phyloP scores from a whole-genome alignment of 2,797 vertebrate genomes.

The Artibeus jamaicensis region DNA sequence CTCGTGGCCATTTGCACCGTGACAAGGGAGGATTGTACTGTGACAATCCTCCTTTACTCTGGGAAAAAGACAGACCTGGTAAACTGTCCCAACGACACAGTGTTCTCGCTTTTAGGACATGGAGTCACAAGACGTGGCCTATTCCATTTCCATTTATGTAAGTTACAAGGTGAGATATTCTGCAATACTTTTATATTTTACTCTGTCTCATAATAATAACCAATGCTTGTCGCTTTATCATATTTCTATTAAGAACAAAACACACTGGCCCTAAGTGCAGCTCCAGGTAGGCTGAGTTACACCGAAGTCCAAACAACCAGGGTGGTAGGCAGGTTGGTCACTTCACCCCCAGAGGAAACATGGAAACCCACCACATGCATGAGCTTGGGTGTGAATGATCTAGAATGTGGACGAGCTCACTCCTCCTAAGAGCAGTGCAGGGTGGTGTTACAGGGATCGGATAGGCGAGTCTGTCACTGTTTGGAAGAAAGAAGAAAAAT shows the following conservation, averaged over 20 bases:
- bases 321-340: not conserved
- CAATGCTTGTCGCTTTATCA: not conserved
- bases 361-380: not conserved
- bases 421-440: not conserved
- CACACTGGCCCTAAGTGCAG: not conserved
- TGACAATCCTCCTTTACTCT: constrained; percentile 23
- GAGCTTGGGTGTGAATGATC: not conserved
- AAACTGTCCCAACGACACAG: not conserved
- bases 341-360: not conserved
- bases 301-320: not conserved
- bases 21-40: too few species aligned
- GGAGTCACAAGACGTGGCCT: not conserved
- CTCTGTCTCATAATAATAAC: not conserved
- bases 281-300: not conserved
- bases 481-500: not conserved
- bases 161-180: not conserved
- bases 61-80: not conserved
- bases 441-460: not conserved
- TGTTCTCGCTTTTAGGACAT: not conserved
- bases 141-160: not conserved
- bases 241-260: constrained; percentile 7
- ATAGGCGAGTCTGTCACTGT: not conserved
- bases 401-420: not conserved
- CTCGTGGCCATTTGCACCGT: constrained; percentile 18
- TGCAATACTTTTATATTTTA: not conserved